Conservation (phyloP, 2,113 vertebrate genomes). For the Ariopsis seemanni region DNA sequence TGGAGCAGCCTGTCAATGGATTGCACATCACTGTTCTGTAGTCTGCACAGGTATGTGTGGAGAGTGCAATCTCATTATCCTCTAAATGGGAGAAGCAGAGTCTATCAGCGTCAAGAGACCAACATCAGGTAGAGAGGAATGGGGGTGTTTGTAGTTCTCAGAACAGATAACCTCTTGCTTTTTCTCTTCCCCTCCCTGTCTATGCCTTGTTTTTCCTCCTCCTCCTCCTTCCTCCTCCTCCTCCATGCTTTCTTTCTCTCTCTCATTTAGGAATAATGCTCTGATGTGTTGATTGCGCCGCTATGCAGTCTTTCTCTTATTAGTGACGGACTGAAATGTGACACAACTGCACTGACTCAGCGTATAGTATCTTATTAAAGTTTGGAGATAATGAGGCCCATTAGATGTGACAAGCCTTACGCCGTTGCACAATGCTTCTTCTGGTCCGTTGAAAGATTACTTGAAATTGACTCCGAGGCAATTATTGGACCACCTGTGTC, state of each 20-base stretch:
- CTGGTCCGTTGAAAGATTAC: slow-evolving; percentile 15
- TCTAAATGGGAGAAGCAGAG: slow-evolving; percentile 55
- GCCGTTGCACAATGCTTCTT: not conserved
- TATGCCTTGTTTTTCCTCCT: slow-evolving; percentile 42
- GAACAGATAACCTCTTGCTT: slow-evolving; percentile 45
- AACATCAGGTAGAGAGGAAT: slow-evolving; percentile 51
- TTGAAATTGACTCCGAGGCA: slow-evolving; percentile 29
- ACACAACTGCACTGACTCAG: slow-evolving; percentile 29
- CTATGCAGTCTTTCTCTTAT: slow-evolving; percentile 35
- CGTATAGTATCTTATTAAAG: slow-evolving; percentile 29
- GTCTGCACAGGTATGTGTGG: slow-evolving; percentile 46
- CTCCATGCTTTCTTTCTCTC: not conserved
- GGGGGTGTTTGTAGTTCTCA: slow-evolving; percentile 39
- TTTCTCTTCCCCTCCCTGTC: slow-evolving; percentile 41
- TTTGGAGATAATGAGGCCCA: slow-evolving; percentile 31
- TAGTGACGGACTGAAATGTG: slow-evolving; percentile 10
- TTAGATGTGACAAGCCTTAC: slow-evolving; percentile 34
- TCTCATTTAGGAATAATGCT: slow-evolving; percentile 1
- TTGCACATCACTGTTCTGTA: slow-evolving; percentile 36
- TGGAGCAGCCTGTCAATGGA: not conserved
- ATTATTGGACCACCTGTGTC: slow-evolving; percentile 17
- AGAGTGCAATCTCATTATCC: slow-evolving; percentile 56
- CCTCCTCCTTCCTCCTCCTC: too few relatives aligned
- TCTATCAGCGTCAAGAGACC: slow-evolving; percentile 55
- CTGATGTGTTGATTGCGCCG: slow-evolving; percentile 23